These are phyloP conservation scores for Pelodytes ibericus DNA, from an alignment of 2,797 vertebrate species.

Conservation along the genomic window DNA sequence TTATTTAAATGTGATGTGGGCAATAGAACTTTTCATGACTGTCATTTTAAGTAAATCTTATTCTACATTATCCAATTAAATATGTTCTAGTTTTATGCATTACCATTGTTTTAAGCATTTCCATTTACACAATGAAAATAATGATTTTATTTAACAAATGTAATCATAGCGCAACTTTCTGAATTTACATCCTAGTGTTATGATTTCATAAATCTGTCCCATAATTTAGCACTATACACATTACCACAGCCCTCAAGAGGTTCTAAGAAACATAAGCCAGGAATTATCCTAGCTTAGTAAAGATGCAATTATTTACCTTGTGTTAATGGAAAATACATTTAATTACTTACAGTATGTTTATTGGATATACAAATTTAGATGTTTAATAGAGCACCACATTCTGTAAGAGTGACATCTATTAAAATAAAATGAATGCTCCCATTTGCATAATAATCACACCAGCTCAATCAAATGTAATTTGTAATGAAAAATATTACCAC, in stretches of 20 bases:
- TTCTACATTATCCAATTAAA: too few relatives aligned
- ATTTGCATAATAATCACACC: conserved; percentile 50
- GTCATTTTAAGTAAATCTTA: too few relatives aligned
- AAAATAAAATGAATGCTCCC: conserved; percentile 49
- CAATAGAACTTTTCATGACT: too few relatives aligned
- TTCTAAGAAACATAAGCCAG: conserved; percentile 14
- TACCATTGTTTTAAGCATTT: background rate
- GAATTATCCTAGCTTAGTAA: conserved; percentile 27
- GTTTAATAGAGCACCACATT: conserved; percentile 50
- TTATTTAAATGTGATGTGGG: too few relatives aligned
- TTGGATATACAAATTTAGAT: conserved; percentile 52
- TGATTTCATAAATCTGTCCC: conserved; percentile 9
- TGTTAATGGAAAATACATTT: conserved; percentile 51
- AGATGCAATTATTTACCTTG: conserved; percentile 54
- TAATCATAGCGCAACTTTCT: background rate
- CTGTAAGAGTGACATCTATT: conserved; percentile 50
- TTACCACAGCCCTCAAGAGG: conserved; percentile 15
- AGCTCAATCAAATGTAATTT: conserved; percentile 39
- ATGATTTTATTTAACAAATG: background rate
- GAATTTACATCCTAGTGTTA: conserved; percentile 1
- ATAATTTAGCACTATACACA: conserved; percentile 11
- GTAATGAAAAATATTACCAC: conserved; percentile 42
- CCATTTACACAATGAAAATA: background rate
- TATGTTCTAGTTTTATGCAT: too few relatives aligned
- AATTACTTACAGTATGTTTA: conserved; percentile 53